Conservation (phyloP, 2,888 invertebrate genomes). For the Leucania comma region DNA sequence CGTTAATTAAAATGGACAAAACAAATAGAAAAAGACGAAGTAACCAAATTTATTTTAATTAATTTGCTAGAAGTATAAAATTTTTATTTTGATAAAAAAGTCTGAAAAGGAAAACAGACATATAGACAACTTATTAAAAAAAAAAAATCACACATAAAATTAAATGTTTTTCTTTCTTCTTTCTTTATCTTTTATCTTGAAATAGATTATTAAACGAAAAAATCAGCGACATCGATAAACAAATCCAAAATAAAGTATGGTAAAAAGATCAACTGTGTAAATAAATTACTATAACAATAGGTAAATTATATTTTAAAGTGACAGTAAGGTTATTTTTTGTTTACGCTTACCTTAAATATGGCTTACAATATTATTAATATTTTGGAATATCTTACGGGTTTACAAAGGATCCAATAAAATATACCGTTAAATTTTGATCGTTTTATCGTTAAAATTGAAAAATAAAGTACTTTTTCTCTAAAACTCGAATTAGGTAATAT, state of each 20-base stretch:
- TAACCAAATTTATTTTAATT: not conserved
- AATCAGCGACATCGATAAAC: too few relatives aligned
- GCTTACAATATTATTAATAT: too few relatives aligned
- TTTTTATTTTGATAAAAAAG: not conserved
- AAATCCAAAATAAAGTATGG: not conserved
- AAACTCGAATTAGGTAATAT: too few relatives aligned
- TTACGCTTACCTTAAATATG: not conserved
- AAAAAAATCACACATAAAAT: too few relatives aligned
- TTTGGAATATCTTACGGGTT: not conserved
- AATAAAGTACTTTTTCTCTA: too few relatives aligned
- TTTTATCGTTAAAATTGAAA: too few relatives aligned
- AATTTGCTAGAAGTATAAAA: not conserved
- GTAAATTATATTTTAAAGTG: not conserved
- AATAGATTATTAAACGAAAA: not conserved
- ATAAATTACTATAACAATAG: not conserved
- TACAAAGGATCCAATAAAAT: too few relatives aligned
- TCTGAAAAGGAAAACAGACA: too few relatives aligned
- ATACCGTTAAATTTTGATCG: too few relatives aligned
- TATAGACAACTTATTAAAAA: too few relatives aligned
- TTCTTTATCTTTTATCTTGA: too few relatives aligned
- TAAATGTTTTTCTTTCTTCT: too few relatives aligned
- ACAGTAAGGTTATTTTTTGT: not conserved
- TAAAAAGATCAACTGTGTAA: conserved; percentile 29
- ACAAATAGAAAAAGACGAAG: conserved; percentile 16
- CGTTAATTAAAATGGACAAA: conserved; percentile 22